Evolutionary conservation across 1,140 invertebrate species (phyloP).

Genomic region (Caerostris extrusa): DNA sequence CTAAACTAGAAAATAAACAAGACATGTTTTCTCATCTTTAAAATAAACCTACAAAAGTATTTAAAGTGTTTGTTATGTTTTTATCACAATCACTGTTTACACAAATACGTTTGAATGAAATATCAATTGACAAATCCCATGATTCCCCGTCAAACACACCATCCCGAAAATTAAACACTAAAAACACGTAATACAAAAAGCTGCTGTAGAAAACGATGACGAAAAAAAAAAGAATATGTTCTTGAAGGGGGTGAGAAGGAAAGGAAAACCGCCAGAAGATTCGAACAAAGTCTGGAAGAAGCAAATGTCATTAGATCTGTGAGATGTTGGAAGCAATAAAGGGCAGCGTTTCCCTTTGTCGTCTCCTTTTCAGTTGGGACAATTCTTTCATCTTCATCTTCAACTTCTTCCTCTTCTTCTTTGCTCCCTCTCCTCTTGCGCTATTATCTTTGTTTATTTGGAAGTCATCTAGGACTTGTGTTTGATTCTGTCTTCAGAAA

Average conservation of each 20-base stretch:
- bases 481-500: not conserved
- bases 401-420: slow-evolving; percentile 8
- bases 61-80: too few species aligned
- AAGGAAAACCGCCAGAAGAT: slow-evolving; percentile 2
- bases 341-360: slow-evolving; percentile 21
- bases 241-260: not conserved
- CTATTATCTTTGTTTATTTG: slow-evolving; percentile 63
- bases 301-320: slow-evolving; percentile 64
- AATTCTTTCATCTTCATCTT: not conserved
- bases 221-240: too few species aligned
- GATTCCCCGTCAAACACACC: not conserved
- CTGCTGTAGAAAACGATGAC: not conserved
- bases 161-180: slow-evolving; percentile 56
- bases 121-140: not conserved
- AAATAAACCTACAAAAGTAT: too few species aligned
- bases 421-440: not conserved
- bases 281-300: slow-evolving; percentile 18
- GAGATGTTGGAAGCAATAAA: slow-evolving; percentile 56
- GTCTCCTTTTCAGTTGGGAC: not conserved
- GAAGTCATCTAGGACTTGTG: slow-evolving; percentile 19
- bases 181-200: slow-evolving; percentile 32
- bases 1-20: too few species aligned
- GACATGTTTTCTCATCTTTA: too few species aligned
- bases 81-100: too few species aligned
- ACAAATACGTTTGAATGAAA: too few species aligned